Base-by-base conservation (phyloP, 1,140 invertebrate species). In the Marisa cornuarietis region DNA sequence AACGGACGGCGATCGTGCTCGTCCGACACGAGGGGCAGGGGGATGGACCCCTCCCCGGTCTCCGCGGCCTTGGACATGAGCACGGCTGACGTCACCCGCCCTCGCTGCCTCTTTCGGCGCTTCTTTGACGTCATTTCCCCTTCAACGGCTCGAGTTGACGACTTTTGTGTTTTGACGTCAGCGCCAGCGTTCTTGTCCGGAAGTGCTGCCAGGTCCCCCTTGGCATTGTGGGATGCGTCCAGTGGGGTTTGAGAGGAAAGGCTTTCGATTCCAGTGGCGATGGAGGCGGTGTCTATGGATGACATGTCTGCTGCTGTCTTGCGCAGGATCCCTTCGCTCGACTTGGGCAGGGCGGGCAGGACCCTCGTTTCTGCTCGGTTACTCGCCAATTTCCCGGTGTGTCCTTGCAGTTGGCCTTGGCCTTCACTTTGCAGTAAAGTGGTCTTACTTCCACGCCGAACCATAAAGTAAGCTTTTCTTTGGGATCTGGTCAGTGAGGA, bases 1-100 rank as follows among this genome's bases (percentile, higher is more conserved):
- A 88, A 88, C 0, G 89, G 89, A 16, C 87, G 81, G 3, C 71
- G 78, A 31, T 79, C 84, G 69, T 83, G 78, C 69, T 87, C 87
- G 20, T 82, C 76, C 58, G 84, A 88, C 7, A 84, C 83, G 20
- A 87, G 78, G 4, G 87, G 87, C 6, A 88, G 81, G 20, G 87
- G 85, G 16, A 88, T 81, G 20, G 85, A 73, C 0, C 83, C 83
- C 42, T 86, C 85, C n/a, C 81, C 83, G 11, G 84, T 78, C 42
- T 85, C 85, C 10, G 84, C 82, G 8, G 84, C 82, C 61, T 85
- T 84, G 8, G 84, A 84, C 31, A 86, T 65, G 71, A 85, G 62
- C 42, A 84, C 71, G 8, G 86, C 81, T 5, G 81, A 84, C 13
- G 83, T 79, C 14, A 83, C 76, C 54, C 79, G 76, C 13, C 79